A percentile compares a stretch with the other conserved stretches of the same genome.
Conservation (phyloP, 1,140 invertebrate species). For the Hydropsyche tenuis region DNA sequence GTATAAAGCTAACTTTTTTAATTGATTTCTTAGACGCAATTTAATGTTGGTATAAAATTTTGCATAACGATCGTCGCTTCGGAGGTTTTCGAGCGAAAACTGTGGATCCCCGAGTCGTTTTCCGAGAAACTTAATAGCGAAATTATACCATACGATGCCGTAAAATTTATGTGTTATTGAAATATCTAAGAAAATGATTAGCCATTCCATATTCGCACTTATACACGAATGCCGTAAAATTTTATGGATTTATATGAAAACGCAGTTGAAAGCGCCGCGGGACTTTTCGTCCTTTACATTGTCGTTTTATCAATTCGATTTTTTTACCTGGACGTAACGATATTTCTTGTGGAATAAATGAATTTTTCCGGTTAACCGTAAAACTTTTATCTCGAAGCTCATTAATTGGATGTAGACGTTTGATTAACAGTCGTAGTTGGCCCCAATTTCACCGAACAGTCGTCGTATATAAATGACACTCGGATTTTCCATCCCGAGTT, state of each 20-base stretch:
- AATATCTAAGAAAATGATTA: conserved; percentile 15
- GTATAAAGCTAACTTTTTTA: too few species aligned
- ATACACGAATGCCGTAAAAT: conserved; percentile 2
- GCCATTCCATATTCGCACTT: conserved; percentile 16
- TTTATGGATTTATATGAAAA: conserved; percentile 14
- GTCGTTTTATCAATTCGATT: too few species aligned
- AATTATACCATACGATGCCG: conserved; percentile 5
- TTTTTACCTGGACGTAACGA: too few species aligned
- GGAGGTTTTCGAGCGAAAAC: neutral
- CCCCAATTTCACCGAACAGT: neutral
- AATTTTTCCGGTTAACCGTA: neutral
- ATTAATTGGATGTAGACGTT: conserved; percentile 25
- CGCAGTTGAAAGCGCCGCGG: neutral
- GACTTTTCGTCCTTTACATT: neutral
- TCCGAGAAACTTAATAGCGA: neutral
- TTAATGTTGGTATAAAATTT: too few species aligned
- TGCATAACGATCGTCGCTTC: neutral
- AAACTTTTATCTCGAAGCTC: neutral
- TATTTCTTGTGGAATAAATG: too few species aligned
- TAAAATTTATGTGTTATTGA: conserved; percentile 1
- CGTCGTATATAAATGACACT: conserved; percentile 7
- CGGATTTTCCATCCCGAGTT: conserved; percentile 2
- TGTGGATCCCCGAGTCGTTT: conserved; percentile 1
- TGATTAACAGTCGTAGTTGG: conserved; percentile 21
- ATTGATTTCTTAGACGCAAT: too few species aligned